Percentiles rank a stretch among this genome's conserved stretches.
phyloP scores from a whole-genome alignment of 1,140 invertebrate species.

The Agrypnia vestita region DNA sequence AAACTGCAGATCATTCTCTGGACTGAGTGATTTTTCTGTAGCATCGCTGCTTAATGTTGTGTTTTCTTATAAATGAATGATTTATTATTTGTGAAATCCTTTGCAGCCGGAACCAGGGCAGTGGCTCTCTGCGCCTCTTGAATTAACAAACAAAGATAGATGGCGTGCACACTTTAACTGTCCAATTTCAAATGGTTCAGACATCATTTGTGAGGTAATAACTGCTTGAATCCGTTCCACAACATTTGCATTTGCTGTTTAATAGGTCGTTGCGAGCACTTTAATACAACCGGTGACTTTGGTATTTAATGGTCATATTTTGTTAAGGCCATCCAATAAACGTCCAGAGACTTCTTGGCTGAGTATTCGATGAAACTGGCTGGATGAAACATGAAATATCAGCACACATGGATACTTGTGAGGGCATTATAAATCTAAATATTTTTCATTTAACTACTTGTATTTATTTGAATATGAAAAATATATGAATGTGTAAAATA shows the following conservation, averaged over 20 bases:
- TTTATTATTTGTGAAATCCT: no score
- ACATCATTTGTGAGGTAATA: constrained; percentile 42
- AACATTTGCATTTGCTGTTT: constrained; percentile 45
- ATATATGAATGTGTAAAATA: no score
- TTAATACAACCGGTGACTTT: constrained; percentile 43
- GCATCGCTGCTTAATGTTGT: no score
- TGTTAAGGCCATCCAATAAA: constrained; percentile 44
- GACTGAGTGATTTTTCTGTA: no score
- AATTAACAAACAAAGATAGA: constrained; percentile 7
- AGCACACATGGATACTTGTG: no score
- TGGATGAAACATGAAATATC: no score
- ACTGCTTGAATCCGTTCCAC: constrained; percentile 44
- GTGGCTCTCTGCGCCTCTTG: neutral
- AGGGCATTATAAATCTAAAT: no score
- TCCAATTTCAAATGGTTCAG: constrained; percentile 30
- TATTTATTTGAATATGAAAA: no score
- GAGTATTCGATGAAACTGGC: neutral
- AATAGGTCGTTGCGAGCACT: constrained; percentile 44
- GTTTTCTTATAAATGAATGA: no score
- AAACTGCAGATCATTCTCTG: no score
- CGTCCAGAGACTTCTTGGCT: constrained; percentile 19
- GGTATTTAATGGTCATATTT: constrained; percentile 43
- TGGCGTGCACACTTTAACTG: neutral
- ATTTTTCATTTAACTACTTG: no score
- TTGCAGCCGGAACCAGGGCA: no score